Percentiles rank a stretch among this genome's conserved stretches.
phyloP scores from a whole-genome alignment of 2,113 vertebrate species.

The Myrmophylax atrothorax region DNA sequence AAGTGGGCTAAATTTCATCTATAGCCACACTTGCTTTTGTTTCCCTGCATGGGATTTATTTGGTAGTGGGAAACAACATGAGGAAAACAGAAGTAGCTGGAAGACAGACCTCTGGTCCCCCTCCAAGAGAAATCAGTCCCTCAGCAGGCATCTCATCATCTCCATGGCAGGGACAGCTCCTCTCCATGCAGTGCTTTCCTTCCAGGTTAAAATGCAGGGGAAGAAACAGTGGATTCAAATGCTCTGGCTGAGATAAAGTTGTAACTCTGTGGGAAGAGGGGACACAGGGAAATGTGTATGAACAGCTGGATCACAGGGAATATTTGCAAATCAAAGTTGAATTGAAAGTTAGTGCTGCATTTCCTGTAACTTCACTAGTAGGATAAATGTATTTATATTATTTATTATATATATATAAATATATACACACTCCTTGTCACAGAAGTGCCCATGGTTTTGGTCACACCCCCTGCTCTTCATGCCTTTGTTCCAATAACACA shows the following conservation, averaged over 20 bases:
- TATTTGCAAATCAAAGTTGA: background rate
- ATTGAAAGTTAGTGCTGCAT: background rate
- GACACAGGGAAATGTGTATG: rapidly evolving
- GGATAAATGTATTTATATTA: background rate
- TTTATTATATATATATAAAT: background rate
- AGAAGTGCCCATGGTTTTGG: background rate
- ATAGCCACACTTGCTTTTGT: background rate
- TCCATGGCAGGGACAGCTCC: background rate
- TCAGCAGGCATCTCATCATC: background rate
- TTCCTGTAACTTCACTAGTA: background rate
- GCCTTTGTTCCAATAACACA: background rate
- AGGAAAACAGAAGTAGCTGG: background rate
- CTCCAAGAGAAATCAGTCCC: background rate
- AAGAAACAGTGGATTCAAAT: background rate
- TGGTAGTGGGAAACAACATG: background rate
- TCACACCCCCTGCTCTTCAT: background rate
- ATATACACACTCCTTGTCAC: rapidly evolving
- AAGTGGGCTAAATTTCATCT: background rate
- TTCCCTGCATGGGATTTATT: background rate
- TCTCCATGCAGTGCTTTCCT: background rate
- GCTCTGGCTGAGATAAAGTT: background rate
- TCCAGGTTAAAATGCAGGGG: background rate
- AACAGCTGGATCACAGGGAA: rapidly evolving
- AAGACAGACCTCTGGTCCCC: background rate
- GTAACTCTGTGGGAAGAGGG: background rate